Conservation (phyloP, 2,113 vertebrate genomes). For the Datnioides undecimradiatus region DNA sequence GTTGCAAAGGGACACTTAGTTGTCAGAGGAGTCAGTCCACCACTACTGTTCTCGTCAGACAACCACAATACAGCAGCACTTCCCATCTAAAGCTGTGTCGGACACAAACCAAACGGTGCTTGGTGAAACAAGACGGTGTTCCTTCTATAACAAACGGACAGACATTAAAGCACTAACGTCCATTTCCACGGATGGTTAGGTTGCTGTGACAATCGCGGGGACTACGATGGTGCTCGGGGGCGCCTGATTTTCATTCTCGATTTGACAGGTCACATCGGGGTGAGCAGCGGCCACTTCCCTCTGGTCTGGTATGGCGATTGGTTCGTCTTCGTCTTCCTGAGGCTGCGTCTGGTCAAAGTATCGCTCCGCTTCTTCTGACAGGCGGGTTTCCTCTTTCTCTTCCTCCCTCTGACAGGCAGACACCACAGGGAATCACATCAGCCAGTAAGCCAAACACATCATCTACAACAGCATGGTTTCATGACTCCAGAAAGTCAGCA, state of each 20-base stretch:
- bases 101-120: constrained; percentile 67
- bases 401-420: constrained; percentile 87
- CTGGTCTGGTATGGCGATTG: constrained; percentile 72
- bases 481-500: not conserved
- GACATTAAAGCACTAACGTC: not conserved
- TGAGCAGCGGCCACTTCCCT: constrained; percentile 80
- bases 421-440: not conserved
- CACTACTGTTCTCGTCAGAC: constrained; percentile 8
- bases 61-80: constrained; percentile 41
- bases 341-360: constrained; percentile 84
- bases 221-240: constrained; percentile 59
- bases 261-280: constrained; percentile 87
- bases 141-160: constrained; percentile 51
- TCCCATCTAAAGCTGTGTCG: constrained; percentile 39
- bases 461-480: not conserved
- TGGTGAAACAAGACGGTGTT: constrained; percentile 52
- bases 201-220: constrained; percentile 74
- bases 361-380: constrained; percentile 92
- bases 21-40: not conserved
- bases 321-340: constrained; percentile 73
- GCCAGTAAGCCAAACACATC: not conserved
- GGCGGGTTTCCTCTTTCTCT: constrained; percentile 89
- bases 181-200: constrained; percentile 73
- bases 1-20: constrained; percentile 31
- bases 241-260: constrained; percentile 81